Percentiles rank a stretch among this genome's conserved stretches.
phyloP scores from a whole-genome alignment of 2,888 invertebrate species.

The Dicycla oo region DNA sequence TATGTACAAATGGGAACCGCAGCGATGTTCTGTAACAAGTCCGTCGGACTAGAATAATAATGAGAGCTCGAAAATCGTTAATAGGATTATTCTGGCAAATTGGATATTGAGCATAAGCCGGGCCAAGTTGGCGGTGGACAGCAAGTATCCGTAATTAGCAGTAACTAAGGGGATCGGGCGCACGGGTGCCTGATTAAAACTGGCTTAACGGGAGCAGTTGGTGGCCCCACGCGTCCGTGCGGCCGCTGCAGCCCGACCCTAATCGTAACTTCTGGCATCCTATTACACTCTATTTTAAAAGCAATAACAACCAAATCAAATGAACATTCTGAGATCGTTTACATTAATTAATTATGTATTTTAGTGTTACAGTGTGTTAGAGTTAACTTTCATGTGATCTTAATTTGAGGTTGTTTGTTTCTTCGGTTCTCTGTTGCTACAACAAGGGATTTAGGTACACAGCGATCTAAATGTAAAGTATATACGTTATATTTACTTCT shows the following conservation, averaged over 20 bases:
- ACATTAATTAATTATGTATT: conserved; percentile 61
- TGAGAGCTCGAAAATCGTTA: conserved; percentile 82
- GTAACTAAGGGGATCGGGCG: conserved; percentile 83
- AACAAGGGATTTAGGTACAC: conserved; percentile 40
- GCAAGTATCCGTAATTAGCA: conserved; percentile 87
- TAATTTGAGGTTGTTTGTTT: conserved; percentile 42
- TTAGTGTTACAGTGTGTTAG: conserved; percentile 40
- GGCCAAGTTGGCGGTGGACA: conserved; percentile 84
- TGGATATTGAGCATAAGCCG: conserved; percentile 86
- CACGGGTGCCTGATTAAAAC: conserved; percentile 78
- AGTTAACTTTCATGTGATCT: conserved; percentile 50
- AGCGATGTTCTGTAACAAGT: conserved; percentile 49
- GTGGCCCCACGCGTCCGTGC: conserved; percentile 30
- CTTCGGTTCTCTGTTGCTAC: conserved; percentile 36
- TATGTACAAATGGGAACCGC: conserved; percentile 47
- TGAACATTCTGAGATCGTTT: conserved; percentile 48
- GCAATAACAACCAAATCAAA: conserved; percentile 57
- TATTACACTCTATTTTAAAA: conserved; percentile 59
- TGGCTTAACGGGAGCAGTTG: conserved; percentile 78
- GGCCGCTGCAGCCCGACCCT: conserved; percentile 68
- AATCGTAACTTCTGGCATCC: conserved; percentile 65
- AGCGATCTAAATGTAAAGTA: conserved; percentile 16
- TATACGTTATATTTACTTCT: conserved; percentile 13
- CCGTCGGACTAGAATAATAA: conserved; percentile 73
- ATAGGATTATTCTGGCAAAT: conserved; percentile 86